Evolutionary conservation across 2,888 invertebrate genomes (phyloP), one percentile per base, ranked within the genome.

Genomic region (Drosophila barbarae): DNA sequence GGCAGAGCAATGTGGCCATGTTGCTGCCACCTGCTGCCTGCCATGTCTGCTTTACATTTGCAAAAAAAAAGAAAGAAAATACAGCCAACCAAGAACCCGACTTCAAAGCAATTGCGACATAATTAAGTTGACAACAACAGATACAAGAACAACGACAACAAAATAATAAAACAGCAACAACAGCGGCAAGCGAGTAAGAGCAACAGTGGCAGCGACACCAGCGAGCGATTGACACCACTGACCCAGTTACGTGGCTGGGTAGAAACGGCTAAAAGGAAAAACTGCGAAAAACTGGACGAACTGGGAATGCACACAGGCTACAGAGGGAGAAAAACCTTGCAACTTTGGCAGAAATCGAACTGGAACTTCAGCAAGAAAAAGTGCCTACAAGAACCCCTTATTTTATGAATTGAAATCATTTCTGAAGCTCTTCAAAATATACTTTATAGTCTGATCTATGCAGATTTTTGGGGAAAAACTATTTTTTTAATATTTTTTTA

Each of bases 31-130:
- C 69, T 69, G 69, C 64, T 64, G 69, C 34, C 70, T 53, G 60
- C 44, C 44, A 64, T 63, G 69, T 51, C 70, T 58, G 60, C 52
- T 52, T 63, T 63, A 61, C 63, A 61, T 64, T 60, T 39, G 30
- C 61, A 39, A 35, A 26, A 49, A 41, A 21, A 21, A 21, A 21
- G 3, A 21, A 28, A 47, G 18, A 12, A 42, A 3, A 41, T 3
- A 59, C 59, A 59, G 30, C 57, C 56, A 23, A 10, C 46, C 84
- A 39, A 69, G 72, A 80, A 80, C 81, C 81, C 69, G 77, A 84
- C 79, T 80, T 80, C 84, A 84, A 80, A 80, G 79, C 79, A 81
- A 84, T 80, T 80, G 79, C 79, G 84, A 84, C 79, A 80, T 80
- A 80, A 80, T 80, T 80, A 80, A 80, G 78, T 80, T 84, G 79